phyloP scores from a whole-genome alignment of 2,113 vertebrate species.

The Hypanus sabinus region DNA sequence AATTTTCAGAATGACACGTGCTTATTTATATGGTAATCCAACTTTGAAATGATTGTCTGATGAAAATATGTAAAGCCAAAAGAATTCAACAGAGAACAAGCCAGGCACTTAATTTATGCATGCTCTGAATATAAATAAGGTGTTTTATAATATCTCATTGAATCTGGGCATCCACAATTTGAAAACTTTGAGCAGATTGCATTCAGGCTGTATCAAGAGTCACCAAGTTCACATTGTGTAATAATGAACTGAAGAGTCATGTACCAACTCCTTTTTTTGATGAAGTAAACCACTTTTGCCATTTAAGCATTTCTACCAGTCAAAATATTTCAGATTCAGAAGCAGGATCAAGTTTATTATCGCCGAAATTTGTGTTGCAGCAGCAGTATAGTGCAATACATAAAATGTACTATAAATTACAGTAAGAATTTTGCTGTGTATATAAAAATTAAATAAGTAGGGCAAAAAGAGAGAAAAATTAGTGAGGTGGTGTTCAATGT shows the following conservation, averaged over 20 bases:
- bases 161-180: background rate
- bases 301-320: background rate
- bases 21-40: background rate
- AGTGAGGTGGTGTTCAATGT: too few species aligned
- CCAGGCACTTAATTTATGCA: background rate
- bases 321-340: background rate
- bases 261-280: background rate
- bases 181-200: background rate
- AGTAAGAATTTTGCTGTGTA: too few species aligned
- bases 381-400: too few species aligned
- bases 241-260: background rate
- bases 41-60: slow-evolving; percentile 2
- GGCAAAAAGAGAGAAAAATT: too few species aligned
- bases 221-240: slow-evolving; percentile 1
- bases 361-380: too few species aligned
- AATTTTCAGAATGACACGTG: background rate
- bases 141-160: background rate
- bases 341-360: too few species aligned
- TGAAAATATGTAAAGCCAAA: slow-evolving; percentile 6
- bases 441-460: too few species aligned
- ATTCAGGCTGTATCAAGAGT: background rate
- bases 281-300: background rate
- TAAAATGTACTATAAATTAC: too few species aligned
- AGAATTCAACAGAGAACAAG: background rate
- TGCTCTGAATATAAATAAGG: slow-evolving; percentile 7